phyloP scores from a whole-genome alignment of 64 coral and sea anemone species.

The Montipora sp. region DNA sequence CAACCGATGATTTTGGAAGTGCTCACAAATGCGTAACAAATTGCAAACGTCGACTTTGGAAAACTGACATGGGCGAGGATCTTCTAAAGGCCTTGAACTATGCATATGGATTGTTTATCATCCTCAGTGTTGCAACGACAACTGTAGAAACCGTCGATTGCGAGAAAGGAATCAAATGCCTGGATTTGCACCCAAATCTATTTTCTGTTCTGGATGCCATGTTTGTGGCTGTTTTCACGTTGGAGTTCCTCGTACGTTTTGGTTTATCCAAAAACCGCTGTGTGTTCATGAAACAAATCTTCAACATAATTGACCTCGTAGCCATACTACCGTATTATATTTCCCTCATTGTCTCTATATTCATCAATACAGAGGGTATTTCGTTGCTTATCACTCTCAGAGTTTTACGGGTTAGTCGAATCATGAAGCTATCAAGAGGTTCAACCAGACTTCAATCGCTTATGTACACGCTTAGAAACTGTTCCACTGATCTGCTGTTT shows the following conservation, averaged over 20 bases:
- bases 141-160: conserved; percentile 75
- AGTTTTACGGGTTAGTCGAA: conserved; percentile 66
- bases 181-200: conserved; percentile 7
- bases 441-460: conserved; percentile 72
- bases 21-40: not conserved
- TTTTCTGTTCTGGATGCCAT: conserved; percentile 61
- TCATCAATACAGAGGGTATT: conserved; percentile 53
- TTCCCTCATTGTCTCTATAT: conserved; percentile 41
- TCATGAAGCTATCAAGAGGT: conserved; percentile 75
- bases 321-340: conserved; percentile 78
- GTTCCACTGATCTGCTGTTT: conserved; percentile 67
- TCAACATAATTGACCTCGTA: conserved; percentile 75
- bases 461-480: conserved; percentile 61
- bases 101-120: conserved; percentile 76
- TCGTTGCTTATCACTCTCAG: conserved; percentile 70
- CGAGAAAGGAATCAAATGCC: conserved; percentile 53
- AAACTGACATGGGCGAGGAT: not conserved
- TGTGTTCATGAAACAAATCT: conserved; percentile 59
- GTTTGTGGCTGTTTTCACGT: conserved; percentile 73
- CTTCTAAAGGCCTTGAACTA: not conserved
- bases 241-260: conserved; percentile 67
- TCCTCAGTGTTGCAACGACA: conserved; percentile 69
- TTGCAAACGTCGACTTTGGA: not conserved
- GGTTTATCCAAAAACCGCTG: conserved; percentile 39
- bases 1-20: not conserved